phyloP scores from a whole-genome alignment of 2,113 vertebrate genomes.

The Hemiscyllium ocellatum region DNA sequence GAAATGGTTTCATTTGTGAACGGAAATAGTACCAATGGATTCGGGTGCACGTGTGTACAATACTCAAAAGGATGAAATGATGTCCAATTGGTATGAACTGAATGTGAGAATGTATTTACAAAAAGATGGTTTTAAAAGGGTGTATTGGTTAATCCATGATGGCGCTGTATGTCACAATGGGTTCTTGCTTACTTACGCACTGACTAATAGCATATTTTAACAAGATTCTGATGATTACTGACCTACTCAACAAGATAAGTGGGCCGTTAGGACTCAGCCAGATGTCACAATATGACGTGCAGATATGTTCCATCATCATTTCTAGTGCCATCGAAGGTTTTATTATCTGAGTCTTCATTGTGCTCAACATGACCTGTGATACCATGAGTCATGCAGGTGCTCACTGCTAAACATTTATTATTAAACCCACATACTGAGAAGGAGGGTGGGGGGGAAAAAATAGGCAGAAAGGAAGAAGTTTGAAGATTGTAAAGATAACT shows the following conservation, averaged over 20 bases:
- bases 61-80: background rate
- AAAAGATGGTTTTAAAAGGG: background rate
- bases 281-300: background rate
- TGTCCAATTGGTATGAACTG: background rate
- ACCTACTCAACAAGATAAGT: background rate
- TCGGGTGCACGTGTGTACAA: background rate
- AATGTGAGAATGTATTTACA: background rate
- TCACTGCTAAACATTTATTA: background rate
- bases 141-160: background rate
- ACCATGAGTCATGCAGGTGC: background rate
- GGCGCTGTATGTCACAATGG: background rate
- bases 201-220: background rate
- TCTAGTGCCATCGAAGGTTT: background rate
- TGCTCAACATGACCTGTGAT: background rate
- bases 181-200: background rate
- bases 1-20: background rate
- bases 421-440: conserved; percentile 11
- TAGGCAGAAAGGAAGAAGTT: conserved; percentile 59
- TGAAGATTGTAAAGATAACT: conserved; percentile 71
- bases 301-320: background rate
- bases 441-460: background rate
- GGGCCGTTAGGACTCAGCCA: background rate
- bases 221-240: background rate
- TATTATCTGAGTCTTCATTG: conserved; percentile 20
- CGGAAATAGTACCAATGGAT: background rate